phyloP scores from a whole-genome alignment of 2,797 vertebrate species.

The Dermochelys coriacea region DNA sequence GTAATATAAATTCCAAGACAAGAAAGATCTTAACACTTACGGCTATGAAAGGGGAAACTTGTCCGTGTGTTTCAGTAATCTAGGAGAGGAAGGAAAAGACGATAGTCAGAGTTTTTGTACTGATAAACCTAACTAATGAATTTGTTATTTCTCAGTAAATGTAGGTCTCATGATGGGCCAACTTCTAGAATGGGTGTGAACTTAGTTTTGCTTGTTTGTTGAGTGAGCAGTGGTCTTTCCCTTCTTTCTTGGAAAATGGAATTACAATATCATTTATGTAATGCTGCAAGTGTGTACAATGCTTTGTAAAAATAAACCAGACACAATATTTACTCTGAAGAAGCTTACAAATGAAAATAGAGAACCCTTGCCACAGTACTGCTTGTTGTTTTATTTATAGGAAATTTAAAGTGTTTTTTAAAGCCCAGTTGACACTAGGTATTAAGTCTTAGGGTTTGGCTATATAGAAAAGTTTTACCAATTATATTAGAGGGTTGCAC shows the following conservation, averaged over 20 bases:
- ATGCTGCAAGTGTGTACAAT: background rate
- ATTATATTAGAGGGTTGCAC: background rate
- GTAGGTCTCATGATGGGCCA: background rate
- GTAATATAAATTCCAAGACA: background rate
- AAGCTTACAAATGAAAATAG: background rate
- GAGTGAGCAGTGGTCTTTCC: background rate
- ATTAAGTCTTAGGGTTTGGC: background rate
- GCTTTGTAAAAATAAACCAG: background rate
- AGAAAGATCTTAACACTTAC: background rate
- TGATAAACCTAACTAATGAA: slow-evolving; percentile 4
- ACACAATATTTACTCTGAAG: background rate
- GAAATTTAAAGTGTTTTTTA: background rate
- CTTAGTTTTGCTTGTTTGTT: slow-evolving; percentile 31
- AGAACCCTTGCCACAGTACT: background rate
- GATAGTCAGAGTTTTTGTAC: slow-evolving; percentile 30
- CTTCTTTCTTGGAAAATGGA: slow-evolving; percentile 9
- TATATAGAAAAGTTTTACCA: background rate
- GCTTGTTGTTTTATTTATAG: background rate
- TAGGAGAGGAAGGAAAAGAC: slow-evolving; percentile 44
- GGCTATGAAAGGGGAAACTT: background rate
- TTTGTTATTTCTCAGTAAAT: slow-evolving; percentile 15
- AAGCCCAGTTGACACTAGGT: background rate
- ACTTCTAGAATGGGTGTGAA: background rate
- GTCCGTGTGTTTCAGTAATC: slow-evolving; percentile 14
- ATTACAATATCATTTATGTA: background rate